Percentiles rank a stretch among this genome's conserved stretches.
Conservation (phyloP, 1,140 invertebrate species). For the Sinonovacula constricta region DNA sequence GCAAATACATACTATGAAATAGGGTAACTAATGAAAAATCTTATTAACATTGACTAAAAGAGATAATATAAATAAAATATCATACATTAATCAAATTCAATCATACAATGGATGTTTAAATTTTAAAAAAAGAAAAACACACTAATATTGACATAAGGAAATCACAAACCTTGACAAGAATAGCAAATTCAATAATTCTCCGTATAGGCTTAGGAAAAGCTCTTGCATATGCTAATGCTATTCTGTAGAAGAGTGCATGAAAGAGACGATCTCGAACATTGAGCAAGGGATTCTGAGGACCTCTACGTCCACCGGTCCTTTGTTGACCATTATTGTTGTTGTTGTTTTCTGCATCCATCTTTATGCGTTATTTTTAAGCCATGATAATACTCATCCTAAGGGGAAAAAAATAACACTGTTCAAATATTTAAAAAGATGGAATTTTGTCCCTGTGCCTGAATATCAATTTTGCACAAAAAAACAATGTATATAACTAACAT, state of each 20-base stretch:
- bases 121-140: background rate
- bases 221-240: slow-evolving; percentile 92
- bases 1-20: too few relatives aligned
- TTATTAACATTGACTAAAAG: too few relatives aligned
- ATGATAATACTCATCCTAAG: too few relatives aligned
- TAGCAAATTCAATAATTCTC: slow-evolving; percentile 93
- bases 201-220: slow-evolving; percentile 91
- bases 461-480: too few relatives aligned
- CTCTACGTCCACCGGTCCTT: slow-evolving; percentile 19
- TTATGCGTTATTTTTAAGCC: too few relatives aligned
- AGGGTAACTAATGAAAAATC: too few relatives aligned
- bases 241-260: slow-evolving; percentile 95
- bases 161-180: slow-evolving; percentile 88
- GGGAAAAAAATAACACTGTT: too few relatives aligned
- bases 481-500: too few relatives aligned
- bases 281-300: slow-evolving; percentile 69
- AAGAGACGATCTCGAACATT: slow-evolving; percentile 94
- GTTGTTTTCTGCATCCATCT: slow-evolving; percentile 44
- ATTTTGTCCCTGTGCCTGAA: too few relatives aligned
- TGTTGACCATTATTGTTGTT: slow-evolving; percentile 34
- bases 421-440: too few relatives aligned
- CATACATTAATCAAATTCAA: too few relatives aligned
- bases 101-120: background rate
- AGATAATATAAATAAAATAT: too few relatives aligned
- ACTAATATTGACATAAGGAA: background rate